Base-by-base conservation (phyloP, 2,113 vertebrate genomes). In the Harpagus bidentatus region DNA sequence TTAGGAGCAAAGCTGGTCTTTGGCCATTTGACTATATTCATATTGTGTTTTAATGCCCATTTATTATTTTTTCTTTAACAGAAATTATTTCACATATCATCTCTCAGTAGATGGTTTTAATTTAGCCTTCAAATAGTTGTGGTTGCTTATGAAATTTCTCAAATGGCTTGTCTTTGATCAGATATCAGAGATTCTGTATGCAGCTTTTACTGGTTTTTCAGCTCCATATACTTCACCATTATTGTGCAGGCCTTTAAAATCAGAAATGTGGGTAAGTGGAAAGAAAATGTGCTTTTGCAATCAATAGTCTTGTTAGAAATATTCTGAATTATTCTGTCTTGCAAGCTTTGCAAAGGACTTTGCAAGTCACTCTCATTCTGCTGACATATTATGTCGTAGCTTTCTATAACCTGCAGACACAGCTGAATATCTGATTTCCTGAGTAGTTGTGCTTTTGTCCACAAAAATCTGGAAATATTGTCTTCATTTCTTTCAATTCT, bases 221-320 rank as follows among this genome's bases (percentile, higher is more conserved):
- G 67, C 53, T 95, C 63, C 55, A 53, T 77, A 65, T 82, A 67
- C n/a, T 86, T 91, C 78, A 67, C 42, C 50, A 52, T 92, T 94
- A 85, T 93, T 95, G 59, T 87, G 80, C 52, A 82, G 76, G 90
- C 59, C 88, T 91, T 96, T 91, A 93, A 90, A 92, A 94, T 94
- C 86, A 93, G 62, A 70, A 96, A 73, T 59, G 36, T 81, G 34
- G 25, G 50, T 87, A 92, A 77, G 56, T 95, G 81, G 79, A 83
- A 96, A 67, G 76, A 93, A 95, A 82, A 94, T 53, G 63, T 86
- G 79, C 92, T 94, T 95, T 93, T 94, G 86, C 90, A 92, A 95
- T 96, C 93, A 92, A 94, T 92, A 94, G 88, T 32, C 77, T 91
- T 92, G 63, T 95, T 88, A 88, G 88, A 92, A 95, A 86, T 94